These are phyloP conservation scores for Cryptotis parvus DNA, from an alignment of 2,113 vertebrate species.

Conservation along the genomic window DNA sequence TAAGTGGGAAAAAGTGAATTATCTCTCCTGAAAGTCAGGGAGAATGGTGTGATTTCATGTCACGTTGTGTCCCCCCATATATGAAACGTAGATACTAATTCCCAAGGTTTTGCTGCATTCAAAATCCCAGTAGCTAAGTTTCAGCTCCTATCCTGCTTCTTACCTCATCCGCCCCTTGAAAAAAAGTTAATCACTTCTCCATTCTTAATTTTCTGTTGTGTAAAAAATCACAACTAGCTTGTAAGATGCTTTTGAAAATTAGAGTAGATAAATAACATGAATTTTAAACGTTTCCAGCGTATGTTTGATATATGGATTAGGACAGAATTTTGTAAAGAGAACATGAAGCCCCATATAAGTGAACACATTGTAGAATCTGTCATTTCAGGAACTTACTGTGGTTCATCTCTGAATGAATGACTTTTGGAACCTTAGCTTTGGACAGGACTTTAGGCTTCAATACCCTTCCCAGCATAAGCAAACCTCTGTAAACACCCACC, in stretches of 20 bases:
- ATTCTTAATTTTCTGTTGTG: constrained; percentile 22
- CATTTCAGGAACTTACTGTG: neutral
- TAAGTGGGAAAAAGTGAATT: constrained; percentile 16
- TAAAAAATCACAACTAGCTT: constrained; percentile 17
- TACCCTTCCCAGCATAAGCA: neutral
- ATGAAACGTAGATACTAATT: neutral
- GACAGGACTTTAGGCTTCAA: neutral
- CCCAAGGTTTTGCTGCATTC: neutral
- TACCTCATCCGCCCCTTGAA: neutral
- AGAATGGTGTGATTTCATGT: constrained; percentile 6
- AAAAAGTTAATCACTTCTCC: constrained; percentile 31
- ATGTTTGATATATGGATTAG: neutral
- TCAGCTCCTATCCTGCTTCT: neutral
- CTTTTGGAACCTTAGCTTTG: neutral
- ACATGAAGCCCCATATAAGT: neutral
- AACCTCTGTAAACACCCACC: neutral
- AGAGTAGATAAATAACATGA: neutral
- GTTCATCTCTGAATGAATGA: neutral
- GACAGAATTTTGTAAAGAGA: neutral
- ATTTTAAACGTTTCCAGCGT: neutral
- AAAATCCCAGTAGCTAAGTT: neutral
- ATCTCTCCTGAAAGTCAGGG: constrained; percentile 28
- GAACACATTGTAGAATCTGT: neutral
- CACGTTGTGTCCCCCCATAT: neutral
- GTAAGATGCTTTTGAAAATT: neutral